Evolutionary conservation across 1,140 invertebrate genomes (phyloP).

Genomic region (Nylanderia fulva): DNA sequence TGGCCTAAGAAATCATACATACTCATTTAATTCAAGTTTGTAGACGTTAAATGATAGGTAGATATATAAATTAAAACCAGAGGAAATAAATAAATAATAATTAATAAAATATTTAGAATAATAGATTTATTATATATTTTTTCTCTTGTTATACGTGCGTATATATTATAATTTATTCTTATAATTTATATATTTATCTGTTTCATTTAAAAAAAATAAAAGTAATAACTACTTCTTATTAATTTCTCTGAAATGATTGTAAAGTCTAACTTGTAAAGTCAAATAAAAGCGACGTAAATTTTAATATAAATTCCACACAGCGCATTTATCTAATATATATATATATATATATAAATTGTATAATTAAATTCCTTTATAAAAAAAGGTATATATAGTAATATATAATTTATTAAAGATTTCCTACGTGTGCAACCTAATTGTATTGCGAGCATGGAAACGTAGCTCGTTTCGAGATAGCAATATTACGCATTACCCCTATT

Average conservation of each 20-base stretch:
- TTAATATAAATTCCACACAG: not conserved
- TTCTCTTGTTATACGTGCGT: not conserved
- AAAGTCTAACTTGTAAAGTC: not conserved
- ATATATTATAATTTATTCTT: too few relatives aligned
- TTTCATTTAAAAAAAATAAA: not conserved
- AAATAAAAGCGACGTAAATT: not conserved
- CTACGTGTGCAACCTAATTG: too few relatives aligned
- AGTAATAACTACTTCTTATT: not conserved
- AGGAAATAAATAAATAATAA: not conserved
- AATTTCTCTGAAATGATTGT: not conserved
- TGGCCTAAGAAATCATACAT: constrained; percentile 67
- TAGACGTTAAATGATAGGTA: not conserved
- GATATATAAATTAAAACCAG: not conserved
- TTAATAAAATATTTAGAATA: not conserved
- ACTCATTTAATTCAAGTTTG: constrained; percentile 6
- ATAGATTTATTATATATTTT: not conserved
- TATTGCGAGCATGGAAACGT: too few relatives aligned
- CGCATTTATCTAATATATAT: too few relatives aligned
- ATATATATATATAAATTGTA: not conserved
- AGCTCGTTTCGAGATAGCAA: too few relatives aligned
- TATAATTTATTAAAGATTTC: too few relatives aligned
- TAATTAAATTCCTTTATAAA: too few relatives aligned
- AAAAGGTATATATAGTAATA: too few relatives aligned
- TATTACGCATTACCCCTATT: not conserved
- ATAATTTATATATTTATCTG: not conserved